These are phyloP conservation scores for Steinernema carpocapsae DNA, from an alignment of 2,888 invertebrate genomes.

Conservation along the genomic window DNA sequence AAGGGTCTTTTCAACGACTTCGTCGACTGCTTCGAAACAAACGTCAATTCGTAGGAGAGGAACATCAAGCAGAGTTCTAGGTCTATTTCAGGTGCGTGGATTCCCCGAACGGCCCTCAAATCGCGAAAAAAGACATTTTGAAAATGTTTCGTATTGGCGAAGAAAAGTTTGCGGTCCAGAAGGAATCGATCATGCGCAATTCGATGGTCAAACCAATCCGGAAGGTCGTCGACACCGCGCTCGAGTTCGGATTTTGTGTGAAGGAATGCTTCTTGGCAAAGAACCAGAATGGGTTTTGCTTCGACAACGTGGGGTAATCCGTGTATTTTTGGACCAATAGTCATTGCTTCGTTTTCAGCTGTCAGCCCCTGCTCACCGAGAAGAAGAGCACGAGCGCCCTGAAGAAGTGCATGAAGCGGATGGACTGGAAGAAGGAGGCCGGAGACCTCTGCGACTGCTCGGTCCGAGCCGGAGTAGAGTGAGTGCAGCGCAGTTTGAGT, in stretches of 20 bases:
- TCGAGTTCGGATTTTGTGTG: slow-evolving; percentile 51
- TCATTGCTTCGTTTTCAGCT: slow-evolving; percentile 10
- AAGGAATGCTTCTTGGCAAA: slow-evolving; percentile 36
- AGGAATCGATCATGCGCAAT: slow-evolving; percentile 30
- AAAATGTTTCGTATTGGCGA: slow-evolving; percentile 52
- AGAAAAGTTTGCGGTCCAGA: slow-evolving; percentile 40
- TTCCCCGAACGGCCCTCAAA: slow-evolving; percentile 22
- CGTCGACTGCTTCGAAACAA: slow-evolving; percentile 25
- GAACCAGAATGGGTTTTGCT: slow-evolving; percentile 36
- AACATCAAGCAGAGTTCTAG: background rate
- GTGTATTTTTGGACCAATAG: background rate
- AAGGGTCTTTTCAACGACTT: slow-evolving; percentile 31
- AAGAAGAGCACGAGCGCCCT: slow-evolving; percentile 25
- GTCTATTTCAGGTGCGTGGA: slow-evolving; percentile 10
- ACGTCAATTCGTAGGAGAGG: slow-evolving; percentile 31
- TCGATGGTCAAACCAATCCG: slow-evolving; percentile 30
- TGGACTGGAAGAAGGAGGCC: slow-evolving; percentile 38
- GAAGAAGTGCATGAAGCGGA: slow-evolving; percentile 36
- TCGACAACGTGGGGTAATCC: slow-evolving; percentile 25
- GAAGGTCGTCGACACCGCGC: slow-evolving; percentile 56
- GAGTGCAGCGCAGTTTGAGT: background rate
- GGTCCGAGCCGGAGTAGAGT: slow-evolving; percentile 28
- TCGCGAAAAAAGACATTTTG: slow-evolving; percentile 30
- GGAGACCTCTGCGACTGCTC: slow-evolving; percentile 37
- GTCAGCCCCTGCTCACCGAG: slow-evolving; percentile 40